Conservation (phyloP, 2,888 invertebrate species). For the Lysandra coridon region DNA sequence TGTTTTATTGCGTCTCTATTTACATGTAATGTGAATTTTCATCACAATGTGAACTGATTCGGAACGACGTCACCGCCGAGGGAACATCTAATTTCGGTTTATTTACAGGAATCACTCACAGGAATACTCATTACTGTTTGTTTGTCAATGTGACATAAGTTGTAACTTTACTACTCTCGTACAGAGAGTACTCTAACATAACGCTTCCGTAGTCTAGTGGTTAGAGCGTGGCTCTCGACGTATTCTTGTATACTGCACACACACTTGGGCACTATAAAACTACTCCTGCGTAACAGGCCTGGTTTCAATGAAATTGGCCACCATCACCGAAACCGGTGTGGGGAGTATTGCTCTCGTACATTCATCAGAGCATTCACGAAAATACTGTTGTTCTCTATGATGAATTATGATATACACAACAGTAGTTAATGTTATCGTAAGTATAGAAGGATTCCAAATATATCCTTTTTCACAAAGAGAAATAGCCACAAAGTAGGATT, state of each 20-base stretch:
- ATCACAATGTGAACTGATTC: conserved; percentile 23
- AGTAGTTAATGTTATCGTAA: too few species aligned
- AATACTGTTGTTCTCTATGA: background rate
- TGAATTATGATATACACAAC: too few species aligned
- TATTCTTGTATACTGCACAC: too few species aligned
- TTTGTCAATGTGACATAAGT: background rate
- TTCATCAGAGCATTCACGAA: background rate
- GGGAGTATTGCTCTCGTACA: background rate
- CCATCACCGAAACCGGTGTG: too few species aligned
- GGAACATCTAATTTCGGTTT: conserved; percentile 2
- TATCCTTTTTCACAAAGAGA: background rate
- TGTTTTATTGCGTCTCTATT: background rate
- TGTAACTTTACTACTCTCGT: background rate
- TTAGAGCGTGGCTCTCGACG: too few species aligned
- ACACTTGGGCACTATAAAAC: too few species aligned
- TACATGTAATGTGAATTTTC: conserved; percentile 8
- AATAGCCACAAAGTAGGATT: background rate
- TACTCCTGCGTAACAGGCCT: too few species aligned
- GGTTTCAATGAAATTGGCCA: too few species aligned
- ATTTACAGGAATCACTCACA: conserved; percentile 19
- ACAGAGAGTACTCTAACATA: background rate
- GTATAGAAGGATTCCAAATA: background rate
- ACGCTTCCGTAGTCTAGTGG: too few species aligned
- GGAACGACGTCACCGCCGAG: conserved; percentile 8
- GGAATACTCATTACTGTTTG: background rate